phyloP scores from a whole-genome alignment of 2,888 invertebrate genomes.

The Microchrysa polita region DNA sequence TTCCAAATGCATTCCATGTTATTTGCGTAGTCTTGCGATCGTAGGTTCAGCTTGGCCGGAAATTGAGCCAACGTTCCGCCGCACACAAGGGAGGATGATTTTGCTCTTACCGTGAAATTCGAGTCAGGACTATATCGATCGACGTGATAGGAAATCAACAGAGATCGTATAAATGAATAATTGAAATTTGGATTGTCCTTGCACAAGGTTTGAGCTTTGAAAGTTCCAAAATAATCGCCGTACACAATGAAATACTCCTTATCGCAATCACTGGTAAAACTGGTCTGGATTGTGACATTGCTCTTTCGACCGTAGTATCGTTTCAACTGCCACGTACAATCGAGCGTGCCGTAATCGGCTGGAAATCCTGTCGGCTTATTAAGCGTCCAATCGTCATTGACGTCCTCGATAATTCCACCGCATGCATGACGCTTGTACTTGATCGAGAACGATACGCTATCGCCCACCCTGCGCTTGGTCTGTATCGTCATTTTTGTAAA shows the following conservation, averaged over 20 bases:
- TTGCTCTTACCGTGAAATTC: constrained; percentile 48
- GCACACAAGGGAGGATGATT: constrained; percentile 61
- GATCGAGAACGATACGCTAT: constrained; percentile 55
- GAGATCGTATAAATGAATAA: constrained; percentile 55
- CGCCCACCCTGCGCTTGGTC: constrained; percentile 48
- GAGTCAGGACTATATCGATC: constrained; percentile 54
- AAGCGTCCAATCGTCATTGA: constrained; percentile 57
- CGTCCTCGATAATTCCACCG: constrained; percentile 70
- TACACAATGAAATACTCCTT: constrained; percentile 67
- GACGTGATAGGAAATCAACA: constrained; percentile 76
- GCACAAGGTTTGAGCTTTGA: neutral
- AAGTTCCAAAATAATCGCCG: constrained; percentile 58
- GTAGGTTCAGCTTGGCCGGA: neutral
- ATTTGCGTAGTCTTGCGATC: constrained; percentile 68
- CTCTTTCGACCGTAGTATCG: neutral
- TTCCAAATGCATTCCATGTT: constrained; percentile 86
- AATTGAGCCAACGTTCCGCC: constrained; percentile 67
- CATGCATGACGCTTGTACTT: constrained; percentile 73
- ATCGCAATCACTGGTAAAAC: constrained; percentile 68
- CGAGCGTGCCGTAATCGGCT: constrained; percentile 61
- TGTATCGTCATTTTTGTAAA: constrained; percentile 51
- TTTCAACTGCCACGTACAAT: constrained; percentile 78
- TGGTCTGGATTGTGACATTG: constrained; percentile 60
- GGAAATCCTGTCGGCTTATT: constrained; percentile 58
- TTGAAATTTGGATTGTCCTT: constrained; percentile 54